A percentile compares a stretch with the other conserved stretches of the same genome.
phyloP scores from a whole-genome alignment of 2,113 vertebrate species.

The Passerina amoena region DNA sequence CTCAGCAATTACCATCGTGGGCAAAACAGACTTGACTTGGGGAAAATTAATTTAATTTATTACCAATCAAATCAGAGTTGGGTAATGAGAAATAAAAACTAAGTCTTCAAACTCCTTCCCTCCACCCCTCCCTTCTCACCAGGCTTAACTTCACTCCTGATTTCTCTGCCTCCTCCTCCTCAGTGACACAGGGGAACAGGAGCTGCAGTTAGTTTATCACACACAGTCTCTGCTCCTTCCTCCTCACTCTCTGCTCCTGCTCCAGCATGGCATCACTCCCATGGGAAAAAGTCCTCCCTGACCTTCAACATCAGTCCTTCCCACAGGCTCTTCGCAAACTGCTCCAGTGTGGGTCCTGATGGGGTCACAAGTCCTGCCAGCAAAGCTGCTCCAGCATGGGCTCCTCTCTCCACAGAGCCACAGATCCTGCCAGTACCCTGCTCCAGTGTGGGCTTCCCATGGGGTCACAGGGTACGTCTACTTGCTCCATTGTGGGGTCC shows the following conservation, averaged over 20 bases:
- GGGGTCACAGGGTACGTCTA: neutral
- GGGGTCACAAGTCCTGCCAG: neutral
- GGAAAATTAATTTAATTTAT: neutral
- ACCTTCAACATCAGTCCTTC: neutral
- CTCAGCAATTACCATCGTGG: neutral
- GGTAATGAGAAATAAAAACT: neutral
- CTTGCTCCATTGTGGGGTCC: neutral
- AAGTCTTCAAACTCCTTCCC: neutral
- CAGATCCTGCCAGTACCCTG: neutral
- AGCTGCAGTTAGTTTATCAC: neutral
- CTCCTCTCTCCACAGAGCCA: neutral
- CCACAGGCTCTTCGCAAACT: neutral
- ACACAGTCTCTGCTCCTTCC: neutral
- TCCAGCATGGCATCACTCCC: rapidly evolving
- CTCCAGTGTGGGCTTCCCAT: rapidly evolving
- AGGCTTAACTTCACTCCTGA: neutral
- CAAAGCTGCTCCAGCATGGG: rapidly evolving
- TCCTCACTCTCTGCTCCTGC: neutral
- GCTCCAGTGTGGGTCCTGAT: neutral
- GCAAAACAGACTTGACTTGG: neutral
- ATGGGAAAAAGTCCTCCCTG: neutral
- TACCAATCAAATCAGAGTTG: neutral
- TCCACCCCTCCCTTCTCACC: neutral
- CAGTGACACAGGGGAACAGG: rapidly evolving
- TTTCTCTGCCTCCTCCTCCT: neutral